These are phyloP conservation scores for Drosophila simulans DNA, from an alignment of 1,140 invertebrate species.

Conservation along the genomic window DNA sequence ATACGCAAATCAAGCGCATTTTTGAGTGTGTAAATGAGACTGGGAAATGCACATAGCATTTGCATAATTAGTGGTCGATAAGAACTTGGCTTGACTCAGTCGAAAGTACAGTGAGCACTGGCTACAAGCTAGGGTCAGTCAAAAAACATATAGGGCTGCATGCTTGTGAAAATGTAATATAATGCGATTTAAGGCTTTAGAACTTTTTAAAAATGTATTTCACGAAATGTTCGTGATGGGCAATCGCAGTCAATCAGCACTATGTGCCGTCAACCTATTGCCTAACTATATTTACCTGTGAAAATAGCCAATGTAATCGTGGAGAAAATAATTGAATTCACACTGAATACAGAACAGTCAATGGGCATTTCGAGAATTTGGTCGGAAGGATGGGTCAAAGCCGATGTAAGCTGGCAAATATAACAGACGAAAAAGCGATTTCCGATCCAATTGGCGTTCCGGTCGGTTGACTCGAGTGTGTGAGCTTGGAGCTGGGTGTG, in stretches of 20 bases:
- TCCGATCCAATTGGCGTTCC: constrained; percentile 65
- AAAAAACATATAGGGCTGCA: neutral
- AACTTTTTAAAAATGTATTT: neutral
- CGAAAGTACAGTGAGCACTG: constrained; percentile 32
- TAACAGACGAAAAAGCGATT: constrained; percentile 59
- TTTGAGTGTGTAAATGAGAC: constrained; percentile 28
- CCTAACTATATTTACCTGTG: constrained; percentile 53
- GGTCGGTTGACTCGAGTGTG: constrained; percentile 53
- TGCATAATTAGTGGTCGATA: constrained; percentile 54
- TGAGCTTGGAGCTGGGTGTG: constrained; percentile 55
- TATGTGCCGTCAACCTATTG: constrained; percentile 18
- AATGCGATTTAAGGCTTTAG: neutral
- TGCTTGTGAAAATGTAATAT: neutral
- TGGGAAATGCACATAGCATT: constrained; percentile 59
- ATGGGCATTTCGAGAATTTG: constrained; percentile 21
- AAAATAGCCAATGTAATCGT: constrained; percentile 38
- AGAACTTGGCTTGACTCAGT: constrained; percentile 9
- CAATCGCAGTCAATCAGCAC: neutral
- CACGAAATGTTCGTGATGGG: no score
- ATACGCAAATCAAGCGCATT: constrained; percentile 35
- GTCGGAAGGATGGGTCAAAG: neutral
- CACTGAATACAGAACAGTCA: constrained; percentile 60
- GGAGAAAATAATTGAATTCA: constrained; percentile 53
- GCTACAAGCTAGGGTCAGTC: neutral
- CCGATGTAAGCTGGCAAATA: constrained; percentile 30